Evolutionary conservation across 2,113 vertebrate species (phyloP), one percentile per base, ranked within the genome.

Genomic region (Takifugu bimaculatus): DNA sequence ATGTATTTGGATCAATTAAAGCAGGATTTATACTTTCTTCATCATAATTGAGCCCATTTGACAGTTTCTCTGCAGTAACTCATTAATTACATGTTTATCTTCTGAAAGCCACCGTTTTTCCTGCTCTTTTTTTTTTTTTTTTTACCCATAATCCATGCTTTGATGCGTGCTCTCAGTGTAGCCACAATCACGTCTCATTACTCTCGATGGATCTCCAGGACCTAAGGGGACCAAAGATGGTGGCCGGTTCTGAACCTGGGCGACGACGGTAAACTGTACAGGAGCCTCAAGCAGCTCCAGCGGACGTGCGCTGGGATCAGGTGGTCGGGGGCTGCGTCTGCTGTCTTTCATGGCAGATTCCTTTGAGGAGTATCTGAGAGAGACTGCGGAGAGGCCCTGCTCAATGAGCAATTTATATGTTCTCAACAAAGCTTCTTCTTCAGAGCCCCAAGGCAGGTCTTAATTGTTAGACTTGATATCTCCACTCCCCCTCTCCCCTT

Each of bases 391-490:
- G 78, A 84, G 68, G 48, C 63, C 12, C 63, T 68, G 60, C 86
- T 87, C 81, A 80, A 84, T 85, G 83, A 86, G 85, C 81, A 86
- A 89, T 86, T 86, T 87, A 85, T 85, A 85, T 78, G 83, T 85
- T 80, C 75, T 82, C 85, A 81, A 85, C 87, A 88, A 87, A 88
- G 85, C 88, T 84, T 66, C 85, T 85, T 68, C 79, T 73, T 64
- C 54, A 43, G 60, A 54, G 63, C 88, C 86, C 1, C 64, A 61
- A 85, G 88, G 88, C 86, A 87, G 83, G 78, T 88, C 86, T 84
- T 89, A 89, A 89, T 89, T 89, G 88, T 89, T 86, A 77, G 74
- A 84, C 81, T 72, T 65, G 77, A 86, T 88, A 88, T 88, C 84
- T 81, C 74, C 75, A 74, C 74, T 81, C 80, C 69, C 72, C 73